Evolutionary conservation across 2,113 vertebrate genomes (phyloP).

Genomic region (Ameiurus melas): DNA sequence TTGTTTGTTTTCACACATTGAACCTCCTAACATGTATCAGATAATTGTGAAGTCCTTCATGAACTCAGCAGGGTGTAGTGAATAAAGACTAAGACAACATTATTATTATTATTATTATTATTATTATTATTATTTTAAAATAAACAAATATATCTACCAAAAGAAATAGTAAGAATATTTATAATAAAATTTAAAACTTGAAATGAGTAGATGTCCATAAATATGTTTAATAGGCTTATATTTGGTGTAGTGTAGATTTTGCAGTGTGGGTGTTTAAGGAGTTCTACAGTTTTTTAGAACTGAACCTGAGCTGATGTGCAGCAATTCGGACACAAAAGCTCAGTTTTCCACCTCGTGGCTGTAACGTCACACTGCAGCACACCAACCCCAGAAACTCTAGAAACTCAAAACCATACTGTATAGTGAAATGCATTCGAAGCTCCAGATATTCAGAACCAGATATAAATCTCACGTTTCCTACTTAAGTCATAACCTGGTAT

Average conservation of each 20-base stretch:
- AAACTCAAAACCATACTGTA: not conserved
- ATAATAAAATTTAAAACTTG: not conserved
- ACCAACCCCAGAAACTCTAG: not conserved
- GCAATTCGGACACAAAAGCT: not conserved
- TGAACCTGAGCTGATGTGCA: not conserved
- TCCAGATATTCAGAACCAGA: not conserved
- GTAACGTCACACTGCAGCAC: constrained; percentile 45
- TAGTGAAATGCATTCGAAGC: not conserved
- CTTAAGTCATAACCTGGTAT: not conserved
- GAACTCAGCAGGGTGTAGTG: not conserved
- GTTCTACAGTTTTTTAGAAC: not conserved
- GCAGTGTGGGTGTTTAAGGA: not conserved
- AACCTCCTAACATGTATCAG: not conserved
- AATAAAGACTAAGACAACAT: not conserved
- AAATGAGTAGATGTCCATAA: not conserved
- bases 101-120: not conserved
- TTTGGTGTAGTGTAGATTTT: not conserved
- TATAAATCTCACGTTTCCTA: not conserved
- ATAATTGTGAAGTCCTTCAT: not conserved
- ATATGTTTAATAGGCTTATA: not conserved
- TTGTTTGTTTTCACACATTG: not conserved
- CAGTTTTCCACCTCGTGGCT: constrained; percentile 60
- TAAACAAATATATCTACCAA: not conserved
- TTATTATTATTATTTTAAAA: not conserved
- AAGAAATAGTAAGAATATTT: not conserved